Base-by-base conservation (phyloP, 2,888 invertebrate species). In the Cheilosia soror region DNA sequence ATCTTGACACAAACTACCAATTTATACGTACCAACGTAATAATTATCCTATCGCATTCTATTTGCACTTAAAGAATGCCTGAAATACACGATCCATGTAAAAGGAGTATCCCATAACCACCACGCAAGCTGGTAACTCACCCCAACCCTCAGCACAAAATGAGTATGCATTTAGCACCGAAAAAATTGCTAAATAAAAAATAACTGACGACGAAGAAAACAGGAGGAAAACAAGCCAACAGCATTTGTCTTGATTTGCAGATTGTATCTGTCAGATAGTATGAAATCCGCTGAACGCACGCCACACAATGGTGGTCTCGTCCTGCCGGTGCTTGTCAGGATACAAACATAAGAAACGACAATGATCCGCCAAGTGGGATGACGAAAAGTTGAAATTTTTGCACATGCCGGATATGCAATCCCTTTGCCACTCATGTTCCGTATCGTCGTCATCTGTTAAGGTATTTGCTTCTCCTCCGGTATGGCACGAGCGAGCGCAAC, bases 321-420 rank as follows among this genome's bases (percentile, higher is more conserved):
- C 15, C 37, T 29, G 29, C 27, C 57, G 55, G 71, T 82, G 47
- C 66, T 63, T 42, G 53, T 51, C 78, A 68, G 73, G 62, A 83
- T 72, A 62, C 37, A 77, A 77, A 82, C 75, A 80, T 49, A 53
- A 65, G 47, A 47, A 44, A 60, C 82, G 60, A 63, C 79, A 79
- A 65, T 75, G 63, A 84, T 84, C 79, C 63, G 68, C 83, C 60
- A 79, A 73, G 65, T 75, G 75, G 66, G 51, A 78, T 73, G 71
- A 81, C 76, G 73, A 73, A 82, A 37, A 77, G 82, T 81, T 79
- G 87, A 87, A 88, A 84, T 87, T 88, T 89, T 89, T 89, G 88
- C 89, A 89, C 88, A 89, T 89, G 89, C 89, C 89, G 89, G 89
- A 89, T 89, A 88, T 88, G 87, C 81, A 81, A 72, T 72, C 72